These are phyloP conservation scores for Drosophila monieri DNA, from an alignment of 2,888 invertebrate genomes.

Conservation along the genomic window DNA sequence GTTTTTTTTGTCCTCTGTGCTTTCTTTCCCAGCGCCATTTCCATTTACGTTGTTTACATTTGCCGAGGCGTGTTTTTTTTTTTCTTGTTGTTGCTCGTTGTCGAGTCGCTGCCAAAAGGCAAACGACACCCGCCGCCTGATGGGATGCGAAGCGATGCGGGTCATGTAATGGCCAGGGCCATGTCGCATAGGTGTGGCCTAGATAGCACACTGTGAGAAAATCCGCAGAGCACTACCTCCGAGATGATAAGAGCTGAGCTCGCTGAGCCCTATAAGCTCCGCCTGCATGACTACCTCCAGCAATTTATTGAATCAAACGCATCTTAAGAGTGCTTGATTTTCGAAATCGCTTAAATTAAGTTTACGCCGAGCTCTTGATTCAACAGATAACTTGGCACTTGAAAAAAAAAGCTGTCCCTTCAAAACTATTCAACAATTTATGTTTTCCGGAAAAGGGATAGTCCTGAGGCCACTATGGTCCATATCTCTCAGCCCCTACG, in stretches of 20 bases:
- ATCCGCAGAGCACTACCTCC: neutral
- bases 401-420: neutral
- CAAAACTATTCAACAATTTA: neutral
- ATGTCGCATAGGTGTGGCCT: slow-evolving; percentile 32
- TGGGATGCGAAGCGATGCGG: slow-evolving; percentile 59
- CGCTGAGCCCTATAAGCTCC: slow-evolving; percentile 17
- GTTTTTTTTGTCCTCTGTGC: slow-evolving; percentile 43
- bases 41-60: slow-evolving; percentile 77
- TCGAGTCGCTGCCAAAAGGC: slow-evolving; percentile 70
- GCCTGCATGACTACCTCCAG: slow-evolving; percentile 11
- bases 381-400: slow-evolving; percentile 5
- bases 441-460: neutral
- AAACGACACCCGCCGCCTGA: slow-evolving; percentile 65
- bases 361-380: slow-evolving; percentile 9
- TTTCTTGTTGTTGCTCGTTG: slow-evolving; percentile 23
- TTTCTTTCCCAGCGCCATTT: slow-evolving; percentile 55
- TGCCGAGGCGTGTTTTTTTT: slow-evolving; percentile 47
- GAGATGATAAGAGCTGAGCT: slow-evolving; percentile 10
- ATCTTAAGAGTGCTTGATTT: slow-evolving; percentile 6
- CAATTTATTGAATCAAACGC: slow-evolving; percentile 33
- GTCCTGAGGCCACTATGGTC: neutral
- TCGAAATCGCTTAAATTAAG: slow-evolving; percentile 27
- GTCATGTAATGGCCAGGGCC: slow-evolving; percentile 66
- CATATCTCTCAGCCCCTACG: too few species aligned
- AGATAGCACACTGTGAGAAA: slow-evolving; percentile 52